Base-by-base conservation (phyloP, 2,797 vertebrate genomes). In the Hydrocynus forskahlii region DNA sequence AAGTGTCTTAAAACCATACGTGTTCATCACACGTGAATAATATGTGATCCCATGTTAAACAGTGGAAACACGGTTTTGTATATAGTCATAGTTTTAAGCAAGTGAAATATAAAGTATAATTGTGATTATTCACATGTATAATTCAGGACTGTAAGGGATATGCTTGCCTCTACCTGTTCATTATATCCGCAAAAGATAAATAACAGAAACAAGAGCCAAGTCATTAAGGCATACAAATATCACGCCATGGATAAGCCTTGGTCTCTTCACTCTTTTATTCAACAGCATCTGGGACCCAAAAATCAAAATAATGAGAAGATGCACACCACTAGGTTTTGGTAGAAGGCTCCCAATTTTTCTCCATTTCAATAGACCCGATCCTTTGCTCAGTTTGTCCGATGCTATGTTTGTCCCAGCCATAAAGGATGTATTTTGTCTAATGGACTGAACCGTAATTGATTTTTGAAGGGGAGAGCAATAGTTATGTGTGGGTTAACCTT, bases 261-360 rank as follows among this genome's bases (percentile, higher is more conserved):
- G 21, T 78, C 69, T 60, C 4, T 75, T 70, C 57, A 73, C 67
- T 78, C 60, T 81, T 76, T 83, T 75, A 79, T 87, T 85, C 76
- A 83, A 73, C 72, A 69, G 75, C 75, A 81, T 76, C 78, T 83
- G 83, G 13, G 55, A 14, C 60, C 73, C 21, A 78, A 73, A 29
- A 40, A 60, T 8, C 59, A 38, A 71, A 73, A 80, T 73, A 45
- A 40, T 72, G 73, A 40, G 21, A 69, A 43, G 67, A 77, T 40
- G 25, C 14, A 72, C n/a, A 2, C 5, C 14, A 57, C 12, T 59
- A 19, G 54, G 38, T 8, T 57, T 23, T 4, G 60, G 40, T 59
- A 50, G 25, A 75, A 60, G 16, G 5, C 38, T 40, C n/a, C 40
- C 17, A 40, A 54, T 9, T 13, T 45, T 2, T 13, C 9, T 68